Conservation (phyloP, 2,113 vertebrate species). For the Brachyhypopomus gauderio region DNA sequence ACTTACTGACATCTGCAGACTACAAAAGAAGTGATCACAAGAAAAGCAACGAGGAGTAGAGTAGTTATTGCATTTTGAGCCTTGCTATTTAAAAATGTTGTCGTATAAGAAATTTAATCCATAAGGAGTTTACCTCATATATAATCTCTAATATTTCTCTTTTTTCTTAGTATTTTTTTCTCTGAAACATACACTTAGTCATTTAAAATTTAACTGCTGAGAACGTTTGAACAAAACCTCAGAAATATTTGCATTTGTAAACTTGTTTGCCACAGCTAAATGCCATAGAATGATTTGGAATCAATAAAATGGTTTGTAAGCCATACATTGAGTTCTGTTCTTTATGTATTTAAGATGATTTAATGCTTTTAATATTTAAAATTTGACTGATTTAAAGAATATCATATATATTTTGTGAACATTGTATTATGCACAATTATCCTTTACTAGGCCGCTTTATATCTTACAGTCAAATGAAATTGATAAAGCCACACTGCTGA, state of each 20-base stretch:
- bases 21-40: background rate
- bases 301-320: conserved; percentile 9
- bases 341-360: background rate
- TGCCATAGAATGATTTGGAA: background rate
- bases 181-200: background rate
- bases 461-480: no score
- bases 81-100: background rate
- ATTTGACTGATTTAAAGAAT: background rate
- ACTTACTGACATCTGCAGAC: background rate
- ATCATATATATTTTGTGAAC: background rate
- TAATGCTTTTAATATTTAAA: background rate
- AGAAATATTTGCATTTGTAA: background rate
- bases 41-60: background rate
- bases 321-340: background rate
- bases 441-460: no score
- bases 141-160: background rate
- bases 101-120: background rate
- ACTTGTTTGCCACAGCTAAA: no score
- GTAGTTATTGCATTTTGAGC: conserved; percentile 5
- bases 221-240: background rate
- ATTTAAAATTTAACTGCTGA: background rate
- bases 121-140: background rate
- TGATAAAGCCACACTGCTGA: no score
- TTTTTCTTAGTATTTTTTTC: background rate
- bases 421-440: background rate